Evolutionary conservation across 2,797 vertebrate species (phyloP).

Genomic region (Brachyalestes nurse): DNA sequence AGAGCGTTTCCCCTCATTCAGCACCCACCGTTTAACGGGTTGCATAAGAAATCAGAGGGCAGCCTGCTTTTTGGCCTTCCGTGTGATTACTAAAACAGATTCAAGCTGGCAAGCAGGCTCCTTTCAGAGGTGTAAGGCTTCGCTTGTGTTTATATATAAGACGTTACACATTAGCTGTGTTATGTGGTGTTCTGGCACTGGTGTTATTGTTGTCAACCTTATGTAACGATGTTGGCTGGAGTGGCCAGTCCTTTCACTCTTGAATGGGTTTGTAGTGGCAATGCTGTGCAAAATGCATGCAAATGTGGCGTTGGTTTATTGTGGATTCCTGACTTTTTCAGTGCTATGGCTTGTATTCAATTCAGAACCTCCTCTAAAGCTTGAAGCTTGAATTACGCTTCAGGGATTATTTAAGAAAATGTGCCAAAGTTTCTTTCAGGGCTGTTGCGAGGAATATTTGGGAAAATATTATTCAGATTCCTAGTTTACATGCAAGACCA

Average conservation of each 20-base stretch:
- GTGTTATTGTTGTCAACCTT: constrained; percentile 33
- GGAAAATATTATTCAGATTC: neutral
- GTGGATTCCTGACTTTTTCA: neutral
- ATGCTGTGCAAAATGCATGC: constrained; percentile 12
- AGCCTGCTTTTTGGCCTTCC: constrained; percentile 33
- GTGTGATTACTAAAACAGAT: constrained; percentile 39
- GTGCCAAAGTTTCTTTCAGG: neutral
- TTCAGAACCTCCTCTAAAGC: neutral
- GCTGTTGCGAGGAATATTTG: neutral
- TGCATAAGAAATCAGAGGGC: constrained; percentile 35
- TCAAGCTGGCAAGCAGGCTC: constrained; percentile 35
- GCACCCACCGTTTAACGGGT: constrained; percentile 44
- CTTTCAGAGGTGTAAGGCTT: constrained; percentile 38
- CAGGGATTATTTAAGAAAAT: neutral
- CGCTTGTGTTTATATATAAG: constrained; percentile 39
- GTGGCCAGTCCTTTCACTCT: neutral
- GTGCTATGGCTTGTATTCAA: neutral
- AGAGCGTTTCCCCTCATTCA: constrained; percentile 34
- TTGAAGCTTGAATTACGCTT: too few species aligned
- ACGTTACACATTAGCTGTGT: constrained; percentile 32
- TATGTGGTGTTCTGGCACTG: constrained; percentile 44
- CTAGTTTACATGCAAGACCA: neutral
- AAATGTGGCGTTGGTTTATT: constrained; percentile 11
- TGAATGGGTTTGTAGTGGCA: neutral
- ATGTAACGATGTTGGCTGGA: constrained; percentile 24